Evolutionary conservation across 1,140 invertebrate species (phyloP).

Genomic region (Tyrophagus putrescentiae): DNA sequence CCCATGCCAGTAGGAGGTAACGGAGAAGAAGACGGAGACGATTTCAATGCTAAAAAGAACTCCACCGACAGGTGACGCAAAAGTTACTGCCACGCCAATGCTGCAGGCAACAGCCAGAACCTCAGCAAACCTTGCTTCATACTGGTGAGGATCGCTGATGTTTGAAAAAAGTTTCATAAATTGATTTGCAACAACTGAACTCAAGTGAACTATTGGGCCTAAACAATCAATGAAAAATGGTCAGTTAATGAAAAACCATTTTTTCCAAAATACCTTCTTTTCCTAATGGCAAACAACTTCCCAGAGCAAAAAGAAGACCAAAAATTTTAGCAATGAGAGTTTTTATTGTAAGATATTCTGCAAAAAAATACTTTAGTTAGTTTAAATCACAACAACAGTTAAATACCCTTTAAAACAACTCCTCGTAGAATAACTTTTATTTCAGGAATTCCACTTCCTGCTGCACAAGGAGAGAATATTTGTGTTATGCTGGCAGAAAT

Average conservation of each 20-base stretch:
- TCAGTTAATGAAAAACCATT: not conserved
- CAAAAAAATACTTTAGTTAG: constrained; percentile 42
- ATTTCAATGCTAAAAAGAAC: constrained; percentile 98
- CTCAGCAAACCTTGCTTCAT: constrained; percentile 80
- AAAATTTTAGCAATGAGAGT: constrained; percentile 79
- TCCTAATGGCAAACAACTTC: constrained; percentile 85
- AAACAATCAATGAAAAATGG: not conserved
- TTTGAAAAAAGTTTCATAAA: constrained; percentile 58
- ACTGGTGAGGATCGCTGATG: constrained; percentile 47
- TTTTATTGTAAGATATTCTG: constrained; percentile 88
- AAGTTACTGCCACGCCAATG: constrained; percentile 41
- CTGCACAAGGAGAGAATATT: constrained; percentile 64
- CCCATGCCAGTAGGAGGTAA: constrained; percentile 94
- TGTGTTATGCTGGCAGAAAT: constrained; percentile 85
- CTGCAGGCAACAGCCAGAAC: constrained; percentile 90
- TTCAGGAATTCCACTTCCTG: constrained; percentile 89
- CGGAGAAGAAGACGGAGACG: constrained; percentile 94
- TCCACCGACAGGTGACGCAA: constrained; percentile 40
- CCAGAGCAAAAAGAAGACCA: constrained; percentile 80
- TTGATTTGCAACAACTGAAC: constrained; percentile 84
- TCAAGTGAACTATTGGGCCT: constrained; percentile 58
- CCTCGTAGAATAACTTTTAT: constrained; percentile 82
- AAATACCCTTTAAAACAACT: constrained; percentile 61
- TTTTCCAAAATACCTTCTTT: constrained; percentile 52
- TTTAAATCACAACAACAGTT: not conserved